These are phyloP conservation scores for Bothrops jararaca DNA, from an alignment of 2,113 vertebrate genomes.

Conservation along the genomic window DNA sequence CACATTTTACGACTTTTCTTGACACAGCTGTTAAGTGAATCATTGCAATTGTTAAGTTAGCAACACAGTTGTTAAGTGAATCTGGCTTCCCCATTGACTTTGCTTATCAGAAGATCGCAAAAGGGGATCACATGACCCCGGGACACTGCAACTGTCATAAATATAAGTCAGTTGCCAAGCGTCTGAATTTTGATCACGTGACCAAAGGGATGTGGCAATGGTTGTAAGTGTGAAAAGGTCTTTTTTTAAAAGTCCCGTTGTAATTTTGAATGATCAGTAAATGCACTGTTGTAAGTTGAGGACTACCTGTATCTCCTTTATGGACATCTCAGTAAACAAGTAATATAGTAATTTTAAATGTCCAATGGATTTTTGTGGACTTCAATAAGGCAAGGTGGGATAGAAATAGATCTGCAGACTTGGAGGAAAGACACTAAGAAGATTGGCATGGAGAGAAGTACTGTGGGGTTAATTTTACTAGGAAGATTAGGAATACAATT, in stretches of 20 bases:
- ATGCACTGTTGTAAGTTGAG: background rate
- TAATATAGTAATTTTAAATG: background rate
- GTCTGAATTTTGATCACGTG: background rate
- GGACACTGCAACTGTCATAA: background rate
- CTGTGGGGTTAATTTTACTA: rapidly evolving
- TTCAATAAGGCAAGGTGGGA: background rate
- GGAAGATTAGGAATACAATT: rapidly evolving
- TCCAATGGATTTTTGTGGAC: background rate
- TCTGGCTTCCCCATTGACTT: background rate
- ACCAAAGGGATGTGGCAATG: background rate
- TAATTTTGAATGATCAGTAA: background rate
- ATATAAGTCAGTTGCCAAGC: background rate
- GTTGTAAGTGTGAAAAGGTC: background rate
- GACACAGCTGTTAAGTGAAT: background rate
- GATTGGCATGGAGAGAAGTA: background rate
- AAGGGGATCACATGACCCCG: background rate
- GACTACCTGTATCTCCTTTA: background rate
- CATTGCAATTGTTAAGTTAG: background rate
- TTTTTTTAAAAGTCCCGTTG: background rate
- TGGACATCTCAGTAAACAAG: background rate
- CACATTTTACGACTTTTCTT: background rate
- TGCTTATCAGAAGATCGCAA: background rate
- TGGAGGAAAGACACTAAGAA: background rate
- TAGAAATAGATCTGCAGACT: background rate
- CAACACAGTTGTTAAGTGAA: background rate